These are phyloP conservation scores for Drosophila imparisetae DNA, from an alignment of 2,888 invertebrate genomes.

Conservation along the genomic window DNA sequence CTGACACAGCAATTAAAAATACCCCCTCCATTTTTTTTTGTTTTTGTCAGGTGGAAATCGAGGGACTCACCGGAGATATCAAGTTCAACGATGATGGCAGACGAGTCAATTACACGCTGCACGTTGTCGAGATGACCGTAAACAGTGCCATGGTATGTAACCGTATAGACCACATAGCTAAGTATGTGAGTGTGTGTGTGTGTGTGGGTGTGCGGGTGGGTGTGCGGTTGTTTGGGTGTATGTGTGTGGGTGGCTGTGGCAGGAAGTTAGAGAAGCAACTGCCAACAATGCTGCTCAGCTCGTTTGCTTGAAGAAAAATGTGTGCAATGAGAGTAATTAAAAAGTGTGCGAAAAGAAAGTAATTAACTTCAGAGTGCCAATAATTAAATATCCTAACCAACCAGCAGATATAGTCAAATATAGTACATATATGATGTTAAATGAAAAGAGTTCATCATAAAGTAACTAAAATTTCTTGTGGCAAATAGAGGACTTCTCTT, in stretches of 20 bases:
- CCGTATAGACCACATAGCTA: constrained; percentile 4
- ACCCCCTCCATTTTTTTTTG: background rate
- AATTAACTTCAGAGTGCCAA: background rate
- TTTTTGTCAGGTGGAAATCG: constrained; percentile 91
- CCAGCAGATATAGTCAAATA: background rate
- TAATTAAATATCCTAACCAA: background rate
- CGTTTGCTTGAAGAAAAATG: background rate
- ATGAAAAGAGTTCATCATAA: too few relatives aligned
- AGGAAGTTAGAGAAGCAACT: background rate
- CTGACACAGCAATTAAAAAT: constrained; percentile 75
- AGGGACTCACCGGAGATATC: constrained; percentile 95
- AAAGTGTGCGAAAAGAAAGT: background rate
- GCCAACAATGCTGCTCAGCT: background rate
- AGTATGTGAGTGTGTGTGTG: background rate
- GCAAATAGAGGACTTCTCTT: background rate
- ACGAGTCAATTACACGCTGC: constrained; percentile 94
- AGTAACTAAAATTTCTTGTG: too few relatives aligned
- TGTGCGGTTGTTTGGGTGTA: background rate
- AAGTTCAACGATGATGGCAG: constrained; percentile 96
- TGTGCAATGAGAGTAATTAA: background rate
- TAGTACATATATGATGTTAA: background rate
- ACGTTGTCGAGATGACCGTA: constrained; percentile 96
- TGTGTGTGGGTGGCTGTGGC: background rate
- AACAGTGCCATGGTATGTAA: constrained; percentile 72
- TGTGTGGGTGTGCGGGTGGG: background rate